Evolutionary conservation across 1,140 invertebrate species (phyloP).

Genomic region (Drosophila repletoides): DNA sequence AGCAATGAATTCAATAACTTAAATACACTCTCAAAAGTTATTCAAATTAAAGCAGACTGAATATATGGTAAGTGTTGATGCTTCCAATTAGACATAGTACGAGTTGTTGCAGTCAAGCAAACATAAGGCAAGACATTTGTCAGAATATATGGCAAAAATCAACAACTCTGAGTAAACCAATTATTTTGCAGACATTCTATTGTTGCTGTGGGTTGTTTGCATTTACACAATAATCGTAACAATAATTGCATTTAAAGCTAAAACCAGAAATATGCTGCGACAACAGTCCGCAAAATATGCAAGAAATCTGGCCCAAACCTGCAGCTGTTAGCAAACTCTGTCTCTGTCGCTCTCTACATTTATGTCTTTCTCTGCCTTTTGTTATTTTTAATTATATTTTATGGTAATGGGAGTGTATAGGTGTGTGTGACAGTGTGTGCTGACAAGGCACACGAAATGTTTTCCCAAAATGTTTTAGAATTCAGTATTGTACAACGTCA

Average conservation of each 20-base stretch:
- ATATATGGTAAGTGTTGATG: constrained; percentile 46
- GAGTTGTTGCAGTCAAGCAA: constrained; percentile 48
- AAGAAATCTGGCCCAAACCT: constrained; percentile 58
- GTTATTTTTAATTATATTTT: constrained; percentile 77
- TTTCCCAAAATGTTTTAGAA: constrained; percentile 39
- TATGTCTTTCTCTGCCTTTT: constrained; percentile 18
- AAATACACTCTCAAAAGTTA: neutral
- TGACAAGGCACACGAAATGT: constrained; percentile 50
- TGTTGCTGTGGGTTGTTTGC: constrained; percentile 26
- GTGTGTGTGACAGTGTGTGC: constrained; percentile 11
- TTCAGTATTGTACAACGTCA: constrained; percentile 41
- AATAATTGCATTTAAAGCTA: constrained; percentile 64
- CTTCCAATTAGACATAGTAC: constrained; percentile 55
- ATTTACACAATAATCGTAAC: constrained; percentile 62
- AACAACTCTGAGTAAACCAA: constrained; percentile 52
- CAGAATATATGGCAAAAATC: constrained; percentile 6
- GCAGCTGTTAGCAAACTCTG: constrained; percentile 18
- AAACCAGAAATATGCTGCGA: constrained; percentile 52
- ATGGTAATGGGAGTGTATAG: constrained; percentile 49
- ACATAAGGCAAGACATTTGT: constrained; percentile 44
- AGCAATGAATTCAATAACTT: neutral
- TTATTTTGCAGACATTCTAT: constrained; percentile 44
- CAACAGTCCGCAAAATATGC: constrained; percentile 57
- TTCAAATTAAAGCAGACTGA: constrained; percentile 30
- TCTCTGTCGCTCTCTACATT: neutral